Evolutionary conservation across 2,113 vertebrate genomes (phyloP).

Genomic region (Strix uralensis): DNA sequence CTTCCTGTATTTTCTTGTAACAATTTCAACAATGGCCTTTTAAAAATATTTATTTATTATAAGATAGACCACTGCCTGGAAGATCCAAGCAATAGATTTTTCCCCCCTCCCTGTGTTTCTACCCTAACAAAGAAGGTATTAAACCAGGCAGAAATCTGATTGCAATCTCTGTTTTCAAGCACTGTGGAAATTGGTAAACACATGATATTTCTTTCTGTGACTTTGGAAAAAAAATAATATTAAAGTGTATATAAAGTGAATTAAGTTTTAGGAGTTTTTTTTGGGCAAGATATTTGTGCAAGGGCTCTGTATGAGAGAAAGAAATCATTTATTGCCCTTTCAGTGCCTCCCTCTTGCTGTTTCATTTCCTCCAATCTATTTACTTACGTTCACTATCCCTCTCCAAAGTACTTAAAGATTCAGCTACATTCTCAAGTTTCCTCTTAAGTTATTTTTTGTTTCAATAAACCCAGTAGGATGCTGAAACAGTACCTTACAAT

Average conservation of each 20-base stretch:
- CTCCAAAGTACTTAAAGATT: neutral
- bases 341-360: neutral
- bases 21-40: neutral
- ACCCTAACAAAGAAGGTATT: neutral
- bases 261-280: neutral
- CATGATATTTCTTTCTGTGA: neutral
- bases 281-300: neutral
- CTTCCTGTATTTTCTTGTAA: neutral
- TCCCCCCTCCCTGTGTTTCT: neutral
- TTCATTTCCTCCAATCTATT: neutral
- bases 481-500: neutral
- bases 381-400: neutral
- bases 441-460: neutral
- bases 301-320: neutral
- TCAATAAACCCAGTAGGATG: neutral
- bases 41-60: neutral
- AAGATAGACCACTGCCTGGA: neutral
- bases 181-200: neutral
- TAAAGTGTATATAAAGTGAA: neutral
- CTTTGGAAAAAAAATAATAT: neutral
- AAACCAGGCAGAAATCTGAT: conserved; percentile 3
- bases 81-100: neutral
- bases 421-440: neutral
- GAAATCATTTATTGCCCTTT: neutral
- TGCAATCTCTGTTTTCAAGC: neutral